Percentiles rank a stretch among this genome's conserved stretches.
These are phyloP conservation scores for Morpho deidamia DNA, from an alignment of 2,888 invertebrate species.

Conservation along the genomic window DNA sequence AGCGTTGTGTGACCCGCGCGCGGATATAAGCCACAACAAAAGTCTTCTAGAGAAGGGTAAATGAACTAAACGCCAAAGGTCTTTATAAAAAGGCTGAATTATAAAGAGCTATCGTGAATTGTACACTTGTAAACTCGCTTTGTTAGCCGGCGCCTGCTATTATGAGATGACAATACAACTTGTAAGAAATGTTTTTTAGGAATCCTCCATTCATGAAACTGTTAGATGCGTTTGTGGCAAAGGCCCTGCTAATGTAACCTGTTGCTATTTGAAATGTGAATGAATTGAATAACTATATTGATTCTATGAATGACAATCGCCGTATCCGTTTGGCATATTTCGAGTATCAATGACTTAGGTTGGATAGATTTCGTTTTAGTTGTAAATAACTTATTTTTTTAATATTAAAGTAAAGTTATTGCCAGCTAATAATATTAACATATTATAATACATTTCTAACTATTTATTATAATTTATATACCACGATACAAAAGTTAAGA, in stretches of 20 bases:
- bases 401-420: too few relatives aligned
- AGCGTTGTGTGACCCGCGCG: constrained; percentile 41
- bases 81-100: constrained; percentile 56
- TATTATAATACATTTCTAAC: too few relatives aligned
- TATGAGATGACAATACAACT: constrained; percentile 74
- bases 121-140: constrained; percentile 74
- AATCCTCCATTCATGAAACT: constrained; percentile 70
- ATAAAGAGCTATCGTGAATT: constrained; percentile 75
- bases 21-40: constrained; percentile 28
- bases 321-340: too few relatives aligned
- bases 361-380: too few relatives aligned
- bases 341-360: too few relatives aligned
- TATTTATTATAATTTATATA: too few relatives aligned
- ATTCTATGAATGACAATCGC: background rate
- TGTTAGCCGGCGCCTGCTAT: constrained; percentile 72
- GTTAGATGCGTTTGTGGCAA: constrained; percentile 64
- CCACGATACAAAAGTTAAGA: too few relatives aligned
- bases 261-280: constrained; percentile 45
- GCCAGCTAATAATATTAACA: too few relatives aligned
- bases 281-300: constrained; percentile 40
- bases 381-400: too few relatives aligned
- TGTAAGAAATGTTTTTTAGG: constrained; percentile 77
- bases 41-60: constrained; percentile 32
- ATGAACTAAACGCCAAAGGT: constrained; percentile 45
- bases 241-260: constrained; percentile 65